Conservation (phyloP, 2,888 invertebrate genomes). For the Xanthorhoe spadicearia region DNA sequence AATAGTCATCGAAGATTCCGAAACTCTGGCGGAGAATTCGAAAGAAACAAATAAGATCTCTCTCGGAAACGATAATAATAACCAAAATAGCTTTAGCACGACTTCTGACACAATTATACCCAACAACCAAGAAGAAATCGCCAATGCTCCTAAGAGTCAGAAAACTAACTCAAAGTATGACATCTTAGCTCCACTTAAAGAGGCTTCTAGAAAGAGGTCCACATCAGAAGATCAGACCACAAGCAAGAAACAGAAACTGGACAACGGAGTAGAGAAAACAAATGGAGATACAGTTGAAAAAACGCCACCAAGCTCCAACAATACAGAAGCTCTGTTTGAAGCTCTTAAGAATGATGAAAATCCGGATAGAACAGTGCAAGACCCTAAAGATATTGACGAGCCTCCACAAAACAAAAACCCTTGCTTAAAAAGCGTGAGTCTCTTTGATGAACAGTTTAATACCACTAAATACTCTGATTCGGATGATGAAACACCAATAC, state of each 20-base stretch:
- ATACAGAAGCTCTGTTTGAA: slow-evolving; percentile 31
- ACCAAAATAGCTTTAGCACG: slow-evolving; percentile 51
- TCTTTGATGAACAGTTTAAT: slow-evolving; percentile 66
- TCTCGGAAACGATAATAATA: slow-evolving; percentile 8
- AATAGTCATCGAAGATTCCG: slow-evolving; percentile 16
- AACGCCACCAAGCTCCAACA: slow-evolving; percentile 28
- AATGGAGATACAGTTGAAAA: slow-evolving; percentile 30
- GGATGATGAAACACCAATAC: slow-evolving; percentile 44
- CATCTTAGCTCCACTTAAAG: slow-evolving; percentile 19
- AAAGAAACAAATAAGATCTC: slow-evolving; percentile 12
- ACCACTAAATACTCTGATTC: slow-evolving; percentile 58
- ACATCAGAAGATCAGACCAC: slow-evolving; percentile 2
- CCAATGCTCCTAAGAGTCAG: slow-evolving; percentile 33
- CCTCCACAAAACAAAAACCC: slow-evolving; percentile 52
- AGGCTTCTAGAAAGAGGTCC: slow-evolving; percentile 32
- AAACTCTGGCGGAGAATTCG: slow-evolving; percentile 19
- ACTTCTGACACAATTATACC: slow-evolving; percentile 67
- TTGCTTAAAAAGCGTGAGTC: slow-evolving; percentile 69
- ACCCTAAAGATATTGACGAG: slow-evolving; percentile 12
- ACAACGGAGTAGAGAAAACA: slow-evolving; percentile 30
- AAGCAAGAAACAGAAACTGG: slow-evolving; percentile 34
- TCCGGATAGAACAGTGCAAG: slow-evolving; percentile 5
- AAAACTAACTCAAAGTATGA: slow-evolving; percentile 32
- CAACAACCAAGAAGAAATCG: slow-evolving; percentile 72
- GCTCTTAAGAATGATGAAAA: slow-evolving; percentile 19